Evolutionary conservation across 2,113 vertebrate species (phyloP).

Genomic region (Pseudolaguvia tuberculata): DNA sequence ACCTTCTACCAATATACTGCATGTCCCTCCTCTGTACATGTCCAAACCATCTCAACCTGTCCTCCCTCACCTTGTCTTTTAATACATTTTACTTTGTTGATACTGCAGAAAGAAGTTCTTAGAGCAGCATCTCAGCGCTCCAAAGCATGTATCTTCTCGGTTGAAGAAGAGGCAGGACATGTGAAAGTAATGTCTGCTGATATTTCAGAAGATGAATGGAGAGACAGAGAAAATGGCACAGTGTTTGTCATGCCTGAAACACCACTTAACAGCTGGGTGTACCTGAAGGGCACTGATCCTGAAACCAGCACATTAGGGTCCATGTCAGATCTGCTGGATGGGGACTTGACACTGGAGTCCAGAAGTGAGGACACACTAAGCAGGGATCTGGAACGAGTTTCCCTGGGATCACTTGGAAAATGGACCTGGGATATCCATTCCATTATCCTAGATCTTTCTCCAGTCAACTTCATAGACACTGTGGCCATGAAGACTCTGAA

Average conservation of each 20-base stretch:
- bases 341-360: slow-evolving; percentile 77
- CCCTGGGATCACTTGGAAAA: slow-evolving; percentile 68
- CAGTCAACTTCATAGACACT: slow-evolving; percentile 82
- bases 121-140: slow-evolving; percentile 42
- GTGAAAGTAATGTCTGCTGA: slow-evolving; percentile 48
- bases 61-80: no score
- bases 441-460: slow-evolving; percentile 81
- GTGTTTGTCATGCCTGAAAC: slow-evolving; percentile 68
- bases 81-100: slow-evolving; percentile 4
- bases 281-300: slow-evolving; percentile 63
- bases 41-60: no score
- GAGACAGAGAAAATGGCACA: slow-evolving; percentile 61
- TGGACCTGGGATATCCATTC: slow-evolving; percentile 75
- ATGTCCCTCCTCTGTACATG: no score
- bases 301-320: slow-evolving; percentile 57
- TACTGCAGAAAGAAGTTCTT: slow-evolving; percentile 52
- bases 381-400: slow-evolving; percentile 66
- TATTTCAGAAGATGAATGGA: slow-evolving; percentile 47
- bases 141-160: slow-evolving; percentile 50
- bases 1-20: no score
- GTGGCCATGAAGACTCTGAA: slow-evolving; percentile 85
- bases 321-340: slow-evolving; percentile 64
- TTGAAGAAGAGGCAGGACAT: slow-evolving; percentile 55
- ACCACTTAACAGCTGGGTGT: slow-evolving; percentile 63
- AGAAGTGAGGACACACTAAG: slow-evolving; percentile 79